These are phyloP conservation scores for Xenopus petersii DNA, from an alignment of 2,797 vertebrate genomes.

Conservation along the genomic window DNA sequence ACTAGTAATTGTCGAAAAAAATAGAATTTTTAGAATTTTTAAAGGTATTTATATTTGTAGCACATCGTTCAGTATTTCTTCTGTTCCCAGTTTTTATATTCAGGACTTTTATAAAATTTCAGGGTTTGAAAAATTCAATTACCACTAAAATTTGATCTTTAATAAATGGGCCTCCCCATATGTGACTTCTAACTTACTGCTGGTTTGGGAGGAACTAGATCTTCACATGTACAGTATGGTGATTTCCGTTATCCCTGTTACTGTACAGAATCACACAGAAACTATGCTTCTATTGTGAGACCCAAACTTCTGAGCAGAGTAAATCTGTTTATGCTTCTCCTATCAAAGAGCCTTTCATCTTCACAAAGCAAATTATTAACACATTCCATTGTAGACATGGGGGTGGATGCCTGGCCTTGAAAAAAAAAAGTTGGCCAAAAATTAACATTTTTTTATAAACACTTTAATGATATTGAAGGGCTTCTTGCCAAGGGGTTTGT, in stretches of 20 bases:
- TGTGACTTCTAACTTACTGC: no score
- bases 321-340: constrained; percentile 71
- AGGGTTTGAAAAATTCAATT: no score
- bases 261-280: constrained; percentile 50
- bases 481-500: constrained; percentile 68
- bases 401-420: constrained; percentile 63
- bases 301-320: constrained; percentile 68
- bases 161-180: no score
- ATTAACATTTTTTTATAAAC: constrained; percentile 63
- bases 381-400: constrained; percentile 77
- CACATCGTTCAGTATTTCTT: no score
- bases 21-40: no score
- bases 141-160: no score
- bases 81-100: no score
- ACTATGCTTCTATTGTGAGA: constrained; percentile 60
- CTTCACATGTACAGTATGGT: neutral
- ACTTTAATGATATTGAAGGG: constrained; percentile 75
- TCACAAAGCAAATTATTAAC: constrained; percentile 80
- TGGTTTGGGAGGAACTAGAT: no score
- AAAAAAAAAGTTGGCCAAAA: constrained; percentile 63
- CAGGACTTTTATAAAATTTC: no score
- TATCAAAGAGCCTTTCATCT: constrained; percentile 80
- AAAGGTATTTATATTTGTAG: no score
- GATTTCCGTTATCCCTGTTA: constrained; percentile 53
- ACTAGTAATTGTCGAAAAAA: no score